Percentiles rank a stretch among this genome's conserved stretches.
Conservation (phyloP, 2,113 vertebrate species). For the Tricholaema leucomelas region DNA sequence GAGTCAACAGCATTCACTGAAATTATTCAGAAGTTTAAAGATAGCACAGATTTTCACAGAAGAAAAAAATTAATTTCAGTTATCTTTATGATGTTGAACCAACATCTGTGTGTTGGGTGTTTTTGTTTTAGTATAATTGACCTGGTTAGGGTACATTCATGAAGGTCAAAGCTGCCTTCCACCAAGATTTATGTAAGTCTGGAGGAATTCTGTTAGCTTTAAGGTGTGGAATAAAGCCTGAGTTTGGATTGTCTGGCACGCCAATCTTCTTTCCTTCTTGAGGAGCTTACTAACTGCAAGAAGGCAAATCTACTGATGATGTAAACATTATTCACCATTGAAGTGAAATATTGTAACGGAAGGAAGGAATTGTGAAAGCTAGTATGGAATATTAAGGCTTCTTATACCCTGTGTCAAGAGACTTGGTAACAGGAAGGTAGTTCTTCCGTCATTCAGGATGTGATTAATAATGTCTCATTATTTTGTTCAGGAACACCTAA, state of each 20-base stretch:
- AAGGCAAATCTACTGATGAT: neutral
- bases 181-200: neutral
- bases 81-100: neutral
- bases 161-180: neutral
- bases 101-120: neutral
- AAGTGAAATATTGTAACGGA: slow-evolving; percentile 36
- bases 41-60: neutral
- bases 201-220: neutral
- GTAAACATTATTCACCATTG: neutral
- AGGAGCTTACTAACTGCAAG: neutral
- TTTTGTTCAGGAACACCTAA: slow-evolving; percentile 72
- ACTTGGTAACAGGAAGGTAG: slow-evolving; percentile 65
- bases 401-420: slow-evolving; percentile 28
- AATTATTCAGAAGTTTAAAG: neutral
- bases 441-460: slow-evolving; percentile 71
- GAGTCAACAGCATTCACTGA: neutral
- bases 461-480: slow-evolving; percentile 70
- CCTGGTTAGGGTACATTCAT: neutral
- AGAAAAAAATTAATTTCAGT: neutral
- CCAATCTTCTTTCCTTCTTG: neutral
- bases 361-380: slow-evolving; percentile 47
- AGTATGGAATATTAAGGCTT: slow-evolving; percentile 9
- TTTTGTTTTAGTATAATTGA: neutral
- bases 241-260: neutral
- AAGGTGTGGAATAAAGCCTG: neutral